Percentiles rank a stretch among this genome's conserved stretches.
phyloP scores from a whole-genome alignment of 2,888 invertebrate species.

The Polyploca ridens region DNA sequence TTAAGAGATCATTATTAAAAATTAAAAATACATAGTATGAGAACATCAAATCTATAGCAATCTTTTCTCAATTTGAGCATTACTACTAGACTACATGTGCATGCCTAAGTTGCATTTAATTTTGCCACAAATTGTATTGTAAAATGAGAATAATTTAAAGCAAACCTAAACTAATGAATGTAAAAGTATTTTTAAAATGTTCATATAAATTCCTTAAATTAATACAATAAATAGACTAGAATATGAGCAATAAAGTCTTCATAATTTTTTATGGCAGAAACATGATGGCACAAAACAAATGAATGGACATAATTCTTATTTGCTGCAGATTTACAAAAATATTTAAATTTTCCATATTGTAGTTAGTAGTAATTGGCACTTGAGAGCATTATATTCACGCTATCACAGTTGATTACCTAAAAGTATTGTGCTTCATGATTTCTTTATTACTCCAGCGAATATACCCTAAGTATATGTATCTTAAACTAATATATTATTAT shows the following conservation, averaged over 20 bases:
- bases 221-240: constrained; percentile 77
- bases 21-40: constrained; percentile 26
- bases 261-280: constrained; percentile 69
- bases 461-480: constrained; percentile 36
- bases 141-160: not conserved
- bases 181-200: constrained; percentile 5
- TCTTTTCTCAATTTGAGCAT: constrained; percentile 4
- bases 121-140: not conserved
- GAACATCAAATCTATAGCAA: constrained; percentile 9
- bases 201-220: constrained; percentile 24
- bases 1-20: constrained; percentile 55
- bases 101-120: not conserved
- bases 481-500: constrained; percentile 31
- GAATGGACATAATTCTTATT: constrained; percentile 27
- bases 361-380: constrained; percentile 60
- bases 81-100: not conserved
- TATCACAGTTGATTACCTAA: constrained; percentile 71
- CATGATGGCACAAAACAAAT: constrained; percentile 67
- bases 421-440: constrained; percentile 65
- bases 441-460: constrained; percentile 46
- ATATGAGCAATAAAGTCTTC: constrained; percentile 81
- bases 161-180: constrained; percentile 4
- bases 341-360: constrained; percentile 28
- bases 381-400: constrained; percentile 55
- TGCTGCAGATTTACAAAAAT: constrained; percentile 36